These are phyloP conservation scores for pig (Sus scrofa) DNA, from an alignment of 2,113 vertebrate genomes.

Conservation along the genomic window T2T-Sscrofa CM000817.6:150746501-150747000, in stretches of 20 bases:
- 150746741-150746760: neutral
- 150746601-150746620: neutral
- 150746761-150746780: neutral
- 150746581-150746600: neutral
- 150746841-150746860: neutral
- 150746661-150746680: no score
- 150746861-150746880: neutral
- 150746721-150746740: neutral
- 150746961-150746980: neutral
- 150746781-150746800: neutral
- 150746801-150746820: neutral
- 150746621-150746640: neutral
- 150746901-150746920: neutral
- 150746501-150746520: neutral
- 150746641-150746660: neutral
- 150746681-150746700: neutral
- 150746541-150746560: neutral
- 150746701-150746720: neutral
- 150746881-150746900: neutral
- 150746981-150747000: neutral
- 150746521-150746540: neutral
- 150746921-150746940: neutral
- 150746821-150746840: neutral
- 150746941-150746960: neutral
- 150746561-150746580: neutral